A percentile compares a stretch with the other conserved stretches of the same genome.
phyloP scores from a whole-genome alignment of 2,113 vertebrate genomes.

The Corythornis madagascariensis region DNA sequence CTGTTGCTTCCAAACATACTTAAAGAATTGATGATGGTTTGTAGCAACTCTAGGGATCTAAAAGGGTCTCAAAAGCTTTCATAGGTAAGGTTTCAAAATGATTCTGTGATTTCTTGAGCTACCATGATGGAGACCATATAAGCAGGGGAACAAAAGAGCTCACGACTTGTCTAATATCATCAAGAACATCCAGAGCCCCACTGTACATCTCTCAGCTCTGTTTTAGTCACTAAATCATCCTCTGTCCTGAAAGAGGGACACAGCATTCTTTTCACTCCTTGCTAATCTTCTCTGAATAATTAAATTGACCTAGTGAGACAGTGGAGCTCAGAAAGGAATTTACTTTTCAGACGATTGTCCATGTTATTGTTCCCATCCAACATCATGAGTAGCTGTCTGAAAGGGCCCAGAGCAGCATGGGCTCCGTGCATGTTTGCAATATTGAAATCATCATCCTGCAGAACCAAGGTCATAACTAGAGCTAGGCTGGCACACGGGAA shows the following conservation, averaged over 20 bases:
- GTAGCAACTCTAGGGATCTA: neutral
- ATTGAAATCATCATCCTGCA: neutral
- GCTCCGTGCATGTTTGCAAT: neutral
- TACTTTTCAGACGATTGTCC: neutral
- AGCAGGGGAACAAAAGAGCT: neutral
- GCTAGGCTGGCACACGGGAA: neutral
- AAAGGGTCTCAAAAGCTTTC: neutral
- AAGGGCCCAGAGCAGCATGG: slow-evolving; percentile 13
- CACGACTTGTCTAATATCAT: neutral
- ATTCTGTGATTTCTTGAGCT: neutral
- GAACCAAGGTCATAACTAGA: neutral
- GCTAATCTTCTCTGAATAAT: slow-evolving; percentile 45
- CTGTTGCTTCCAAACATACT: neutral
- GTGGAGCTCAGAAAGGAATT: slow-evolving; percentile 4
- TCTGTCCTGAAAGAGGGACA: neutral
- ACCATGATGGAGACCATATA: neutral
- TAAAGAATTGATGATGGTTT: neutral
- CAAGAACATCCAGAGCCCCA: neutral
- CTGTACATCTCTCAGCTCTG: neutral
- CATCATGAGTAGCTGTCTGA: neutral
- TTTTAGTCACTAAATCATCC: neutral
- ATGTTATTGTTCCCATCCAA: neutral
- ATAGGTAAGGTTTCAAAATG: neutral
- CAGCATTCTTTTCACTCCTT: neutral
- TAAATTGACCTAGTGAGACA: slow-evolving; percentile 45